These are phyloP conservation scores for Paralichthys olivaceus DNA, from an alignment of 2,113 vertebrate species.

Conservation along the genomic window DNA sequence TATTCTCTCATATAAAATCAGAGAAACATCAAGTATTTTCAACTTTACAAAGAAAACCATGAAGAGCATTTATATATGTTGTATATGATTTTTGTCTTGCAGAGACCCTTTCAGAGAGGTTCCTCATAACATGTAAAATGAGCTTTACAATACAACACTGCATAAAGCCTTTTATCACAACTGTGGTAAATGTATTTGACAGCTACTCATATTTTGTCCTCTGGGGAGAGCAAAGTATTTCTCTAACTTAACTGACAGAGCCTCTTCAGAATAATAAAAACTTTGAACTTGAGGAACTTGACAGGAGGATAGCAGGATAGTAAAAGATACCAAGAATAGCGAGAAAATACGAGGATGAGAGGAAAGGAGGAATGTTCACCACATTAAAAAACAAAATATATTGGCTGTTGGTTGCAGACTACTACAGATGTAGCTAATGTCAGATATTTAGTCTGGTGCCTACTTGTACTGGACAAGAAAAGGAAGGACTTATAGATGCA, in stretches of 20 bases:
- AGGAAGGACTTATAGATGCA: no score
- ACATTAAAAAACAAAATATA: neutral
- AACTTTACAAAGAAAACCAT: neutral
- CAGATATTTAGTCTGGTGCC: neutral
- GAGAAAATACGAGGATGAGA: no score
- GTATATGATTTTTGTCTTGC: neutral
- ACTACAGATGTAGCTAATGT: neutral
- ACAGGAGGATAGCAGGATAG: no score
- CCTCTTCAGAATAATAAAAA: constrained; percentile 4
- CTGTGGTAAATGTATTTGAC: neutral
- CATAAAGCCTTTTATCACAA: neutral
- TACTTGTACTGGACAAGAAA: no score
- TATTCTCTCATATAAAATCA: no score
- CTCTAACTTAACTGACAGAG: neutral
- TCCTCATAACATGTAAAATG: neutral
- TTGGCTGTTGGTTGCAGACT: neutral
- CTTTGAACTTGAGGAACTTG: neutral
- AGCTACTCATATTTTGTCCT: neutral
- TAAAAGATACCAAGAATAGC: neutral
- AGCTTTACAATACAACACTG: neutral
- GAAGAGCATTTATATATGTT: no score
- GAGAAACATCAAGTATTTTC: no score
- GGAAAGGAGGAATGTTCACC: neutral
- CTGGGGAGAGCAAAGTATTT: neutral
- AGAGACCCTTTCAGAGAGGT: neutral